Conservation (phyloP, 2,797 vertebrate species). For the Thaleichthys pacificus region DNA sequence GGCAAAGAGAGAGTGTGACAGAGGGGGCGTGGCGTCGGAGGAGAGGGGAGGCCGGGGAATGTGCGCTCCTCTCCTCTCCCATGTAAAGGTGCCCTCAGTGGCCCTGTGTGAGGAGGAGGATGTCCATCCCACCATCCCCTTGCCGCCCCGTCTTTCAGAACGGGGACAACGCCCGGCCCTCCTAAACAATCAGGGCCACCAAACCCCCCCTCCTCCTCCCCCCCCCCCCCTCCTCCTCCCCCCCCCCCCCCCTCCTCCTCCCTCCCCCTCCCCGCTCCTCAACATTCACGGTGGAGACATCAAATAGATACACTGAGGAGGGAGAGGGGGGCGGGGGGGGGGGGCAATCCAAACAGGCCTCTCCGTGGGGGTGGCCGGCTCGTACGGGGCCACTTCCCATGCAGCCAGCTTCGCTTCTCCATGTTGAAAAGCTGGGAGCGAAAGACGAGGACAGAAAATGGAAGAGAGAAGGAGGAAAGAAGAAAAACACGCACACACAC, state of each 20-base stretch:
- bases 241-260: constrained; percentile 46
- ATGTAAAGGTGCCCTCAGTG: constrained; percentile 61
- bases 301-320: constrained; percentile 73
- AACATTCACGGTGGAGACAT: constrained; percentile 71
- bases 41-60: constrained; percentile 44
- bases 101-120: constrained; percentile 58
- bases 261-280: constrained; percentile 50
- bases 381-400: constrained; percentile 72
- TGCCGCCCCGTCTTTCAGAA: constrained; percentile 61
- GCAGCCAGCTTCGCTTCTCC: constrained; percentile 69
- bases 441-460: constrained; percentile 11
- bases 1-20: constrained; percentile 62
- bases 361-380: constrained; percentile 70
- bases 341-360: constrained; percentile 65
- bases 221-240: no score
- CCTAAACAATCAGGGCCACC: constrained; percentile 69
- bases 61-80: constrained; percentile 61
- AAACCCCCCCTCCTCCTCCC: constrained; percentile 63
- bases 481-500: constrained; percentile 6
- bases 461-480: constrained; percentile 1
- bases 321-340: constrained; percentile 7
- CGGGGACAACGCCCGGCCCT: constrained; percentile 53
- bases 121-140: constrained; percentile 64
- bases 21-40: constrained; percentile 60
- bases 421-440: constrained; percentile 38